phyloP scores from a whole-genome alignment of 2,888 invertebrate genomes.

The Exephanes ischioxanthus region DNA sequence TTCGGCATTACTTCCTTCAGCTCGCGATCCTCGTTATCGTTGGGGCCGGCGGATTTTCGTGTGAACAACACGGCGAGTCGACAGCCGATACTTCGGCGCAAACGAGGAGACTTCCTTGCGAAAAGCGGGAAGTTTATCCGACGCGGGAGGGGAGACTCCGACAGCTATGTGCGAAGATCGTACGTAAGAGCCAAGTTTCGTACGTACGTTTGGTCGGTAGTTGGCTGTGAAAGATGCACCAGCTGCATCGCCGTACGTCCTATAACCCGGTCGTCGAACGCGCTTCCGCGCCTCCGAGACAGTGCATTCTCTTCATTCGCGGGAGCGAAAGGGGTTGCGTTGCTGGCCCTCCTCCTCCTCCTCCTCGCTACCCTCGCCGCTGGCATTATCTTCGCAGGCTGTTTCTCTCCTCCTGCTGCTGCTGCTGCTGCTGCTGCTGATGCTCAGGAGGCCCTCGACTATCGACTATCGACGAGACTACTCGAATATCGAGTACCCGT shows the following conservation, averaged over 20 bases:
- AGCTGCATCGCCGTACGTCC: conserved; percentile 13
- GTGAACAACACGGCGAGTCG: neutral
- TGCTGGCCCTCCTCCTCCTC: neutral
- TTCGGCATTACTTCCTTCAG: too few relatives aligned
- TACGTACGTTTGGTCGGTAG: conserved; percentile 15
- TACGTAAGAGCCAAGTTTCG: conserved; percentile 54
- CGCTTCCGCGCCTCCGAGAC: conserved; percentile 25
- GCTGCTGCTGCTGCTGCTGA: conserved; percentile 51
- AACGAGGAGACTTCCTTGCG: neutral
- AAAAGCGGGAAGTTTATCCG: conserved; percentile 47
- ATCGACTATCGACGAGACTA: conserved; percentile 68
- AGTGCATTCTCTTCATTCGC: conserved; percentile 36
- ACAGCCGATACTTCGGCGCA: conserved; percentile 15
- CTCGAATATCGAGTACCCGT: conserved; percentile 79
- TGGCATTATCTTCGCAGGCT: conserved; percentile 53
- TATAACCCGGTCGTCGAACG: conserved; percentile 46
- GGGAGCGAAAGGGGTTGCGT: conserved; percentile 22
- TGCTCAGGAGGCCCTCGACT: conserved; percentile 69
- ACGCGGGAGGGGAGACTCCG: conserved; percentile 20
- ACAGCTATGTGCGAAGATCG: conserved; percentile 30
- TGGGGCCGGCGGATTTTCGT: too few relatives aligned
- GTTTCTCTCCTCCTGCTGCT: conserved; percentile 42
- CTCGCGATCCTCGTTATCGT: too few relatives aligned
- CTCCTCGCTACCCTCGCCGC: conserved; percentile 13
- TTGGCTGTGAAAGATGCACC: conserved; percentile 1